A percentile compares a stretch with the other conserved stretches of the same genome.
phyloP scores from a whole-genome alignment of 2,797 vertebrate genomes.

The Pantherophis vulpinus region DNA sequence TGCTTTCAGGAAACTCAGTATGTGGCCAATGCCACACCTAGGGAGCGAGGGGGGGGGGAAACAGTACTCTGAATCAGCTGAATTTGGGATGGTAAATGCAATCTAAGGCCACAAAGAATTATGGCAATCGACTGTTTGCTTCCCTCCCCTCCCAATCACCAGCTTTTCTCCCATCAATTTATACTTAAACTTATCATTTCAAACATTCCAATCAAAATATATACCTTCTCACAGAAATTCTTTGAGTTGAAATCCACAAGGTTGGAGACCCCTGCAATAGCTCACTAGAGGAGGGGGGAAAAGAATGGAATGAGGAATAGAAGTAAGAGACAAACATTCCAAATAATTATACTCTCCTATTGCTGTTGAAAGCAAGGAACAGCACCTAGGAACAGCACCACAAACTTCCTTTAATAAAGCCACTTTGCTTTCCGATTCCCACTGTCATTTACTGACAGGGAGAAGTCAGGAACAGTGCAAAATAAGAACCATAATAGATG shows the following conservation, averaged over 20 bases:
- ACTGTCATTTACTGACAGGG: not conserved
- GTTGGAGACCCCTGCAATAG: not conserved
- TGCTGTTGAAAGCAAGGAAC: not conserved
- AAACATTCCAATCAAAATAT: not conserved
- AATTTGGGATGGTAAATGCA: constrained; percentile 10
- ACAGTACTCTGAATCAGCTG: not conserved
- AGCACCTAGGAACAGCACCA: not conserved
- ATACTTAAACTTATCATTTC: not conserved
- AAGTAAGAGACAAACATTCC: not conserved
- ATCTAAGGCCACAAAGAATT: constrained; percentile 29
- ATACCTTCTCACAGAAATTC: not conserved
- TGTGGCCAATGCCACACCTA: not conserved
- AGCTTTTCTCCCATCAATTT: not conserved
- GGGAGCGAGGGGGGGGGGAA: no score
- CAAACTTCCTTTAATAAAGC: not conserved
- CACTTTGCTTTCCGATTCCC: not conserved
- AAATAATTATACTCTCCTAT: not conserved
- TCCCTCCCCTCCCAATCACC: not conserved
- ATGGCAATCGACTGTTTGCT: not conserved
- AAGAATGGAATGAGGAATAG: not conserved
- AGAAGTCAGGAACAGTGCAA: not conserved
- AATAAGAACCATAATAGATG: not conserved
- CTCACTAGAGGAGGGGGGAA: not conserved
- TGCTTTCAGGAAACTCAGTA: not conserved
- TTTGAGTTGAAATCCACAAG: not conserved